Conservation (phyloP, 1,140 invertebrate species). For the Andrena cerasifolii region DNA sequence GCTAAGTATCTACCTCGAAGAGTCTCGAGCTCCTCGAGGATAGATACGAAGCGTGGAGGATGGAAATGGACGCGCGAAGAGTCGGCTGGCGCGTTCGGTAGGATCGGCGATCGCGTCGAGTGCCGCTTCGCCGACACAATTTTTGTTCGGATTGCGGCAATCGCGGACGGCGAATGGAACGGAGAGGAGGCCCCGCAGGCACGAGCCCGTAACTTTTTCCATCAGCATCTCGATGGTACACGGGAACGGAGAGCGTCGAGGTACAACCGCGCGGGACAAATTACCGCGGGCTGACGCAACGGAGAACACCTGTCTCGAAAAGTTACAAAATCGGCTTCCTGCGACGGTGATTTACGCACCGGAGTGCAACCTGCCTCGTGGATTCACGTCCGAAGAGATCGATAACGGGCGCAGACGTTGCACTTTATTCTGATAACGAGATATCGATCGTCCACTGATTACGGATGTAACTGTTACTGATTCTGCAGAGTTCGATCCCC, state of each 20-base stretch:
- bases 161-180: not conserved
- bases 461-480: no score
- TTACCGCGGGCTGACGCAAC: slow-evolving; percentile 62
- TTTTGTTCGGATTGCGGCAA: slow-evolving; percentile 45
- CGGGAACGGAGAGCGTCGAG: slow-evolving; percentile 33
- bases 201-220: slow-evolving; percentile 41
- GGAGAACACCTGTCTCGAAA: slow-evolving; percentile 63
- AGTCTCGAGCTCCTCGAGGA: no score
- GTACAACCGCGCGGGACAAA: slow-evolving; percentile 52
- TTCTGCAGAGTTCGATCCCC: no score
- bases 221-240: slow-evolving; percentile 42
- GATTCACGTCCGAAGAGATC: not conserved
- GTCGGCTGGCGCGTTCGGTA: no score
- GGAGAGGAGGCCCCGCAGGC: not conserved
- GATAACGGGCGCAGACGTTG: no score
- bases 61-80: no score
- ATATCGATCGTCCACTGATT: no score
- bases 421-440: no score
- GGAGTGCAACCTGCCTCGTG: not conserved
- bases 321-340: slow-evolving; percentile 68
- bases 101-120: no score
- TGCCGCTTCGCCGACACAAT: no score
- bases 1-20: no score
- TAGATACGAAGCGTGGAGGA: no score
- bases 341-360: slow-evolving; percentile 39